These are phyloP conservation scores for Edolisoma coerulescens DNA, from an alignment of 2,113 vertebrate species.

Conservation along the genomic window DNA sequence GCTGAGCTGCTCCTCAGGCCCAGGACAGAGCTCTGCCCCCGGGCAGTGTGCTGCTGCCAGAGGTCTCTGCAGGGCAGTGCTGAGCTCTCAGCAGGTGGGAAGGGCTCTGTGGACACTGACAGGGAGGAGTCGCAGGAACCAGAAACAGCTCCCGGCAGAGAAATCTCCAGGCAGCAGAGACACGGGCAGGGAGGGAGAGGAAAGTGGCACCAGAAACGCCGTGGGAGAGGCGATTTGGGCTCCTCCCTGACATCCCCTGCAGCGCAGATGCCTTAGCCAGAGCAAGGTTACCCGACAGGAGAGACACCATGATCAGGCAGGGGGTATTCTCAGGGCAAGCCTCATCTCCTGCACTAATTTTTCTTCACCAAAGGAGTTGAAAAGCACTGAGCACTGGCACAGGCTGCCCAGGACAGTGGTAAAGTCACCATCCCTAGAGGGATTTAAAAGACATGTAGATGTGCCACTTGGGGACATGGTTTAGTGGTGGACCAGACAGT, in stretches of 20 bases:
- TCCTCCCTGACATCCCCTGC: neutral
- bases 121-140: too few relatives aligned
- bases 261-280: neutral
- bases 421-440: neutral
- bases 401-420: neutral
- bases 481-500: neutral
- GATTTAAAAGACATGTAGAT: neutral
- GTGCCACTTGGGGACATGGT: neutral
- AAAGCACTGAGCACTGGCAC: neutral
- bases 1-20: neutral
- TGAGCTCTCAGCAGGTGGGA: neutral
- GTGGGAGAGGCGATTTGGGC: neutral
- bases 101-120: neutral
- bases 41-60: neutral
- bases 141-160: neutral
- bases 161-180: neutral
- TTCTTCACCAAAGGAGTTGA: neutral
- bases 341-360: too few relatives aligned
- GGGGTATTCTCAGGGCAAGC: neutral
- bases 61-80: neutral
- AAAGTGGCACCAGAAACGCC: neutral
- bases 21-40: neutral
- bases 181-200: neutral
- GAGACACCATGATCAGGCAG: neutral
- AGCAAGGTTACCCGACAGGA: neutral